These are phyloP conservation scores for Cerceris ruficornis DNA, from an alignment of 2,888 invertebrate genomes.

Conservation along the genomic window DNA sequence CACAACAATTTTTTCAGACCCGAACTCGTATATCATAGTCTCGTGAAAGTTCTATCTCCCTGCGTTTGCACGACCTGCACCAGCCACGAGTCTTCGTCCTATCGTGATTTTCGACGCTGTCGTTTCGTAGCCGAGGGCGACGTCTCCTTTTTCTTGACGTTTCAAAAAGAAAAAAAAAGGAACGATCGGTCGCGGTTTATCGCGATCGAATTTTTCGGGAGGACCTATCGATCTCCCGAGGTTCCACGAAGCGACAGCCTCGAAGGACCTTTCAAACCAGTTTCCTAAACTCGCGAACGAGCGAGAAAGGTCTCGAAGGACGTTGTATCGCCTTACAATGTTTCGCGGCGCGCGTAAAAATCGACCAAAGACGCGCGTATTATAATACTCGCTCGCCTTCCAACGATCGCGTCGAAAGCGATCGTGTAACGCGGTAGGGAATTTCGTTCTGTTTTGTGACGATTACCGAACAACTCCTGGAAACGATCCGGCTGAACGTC, in stretches of 20 bases:
- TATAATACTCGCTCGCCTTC: conserved; percentile 56
- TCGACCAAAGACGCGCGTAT: conserved; percentile 54
- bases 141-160: conserved; percentile 2
- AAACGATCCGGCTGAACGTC: no score
- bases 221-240: conserved; percentile 63
- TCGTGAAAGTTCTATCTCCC: no score
- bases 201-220: conserved; percentile 55
- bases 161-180: conserved; percentile 26
- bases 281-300: conserved; percentile 58
- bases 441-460: background rate
- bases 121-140: conserved; percentile 16
- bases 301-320: conserved; percentile 57
- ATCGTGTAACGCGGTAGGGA: background rate
- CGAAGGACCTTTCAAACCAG: conserved; percentile 63
- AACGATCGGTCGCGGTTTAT: conserved; percentile 52
- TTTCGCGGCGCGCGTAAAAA: conserved; percentile 33
- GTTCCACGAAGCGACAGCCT: conserved; percentile 61
- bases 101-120: conserved; percentile 38
- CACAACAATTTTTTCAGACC: no score
- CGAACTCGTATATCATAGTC: no score
- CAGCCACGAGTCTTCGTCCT: conserved; percentile 14
- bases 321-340: conserved; percentile 37
- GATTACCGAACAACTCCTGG: no score
- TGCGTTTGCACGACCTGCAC: no score
- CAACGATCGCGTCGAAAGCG: background rate